phyloP scores from a whole-genome alignment of 2,113 vertebrate genomes.

The Aphelocoma coerulescens region DNA sequence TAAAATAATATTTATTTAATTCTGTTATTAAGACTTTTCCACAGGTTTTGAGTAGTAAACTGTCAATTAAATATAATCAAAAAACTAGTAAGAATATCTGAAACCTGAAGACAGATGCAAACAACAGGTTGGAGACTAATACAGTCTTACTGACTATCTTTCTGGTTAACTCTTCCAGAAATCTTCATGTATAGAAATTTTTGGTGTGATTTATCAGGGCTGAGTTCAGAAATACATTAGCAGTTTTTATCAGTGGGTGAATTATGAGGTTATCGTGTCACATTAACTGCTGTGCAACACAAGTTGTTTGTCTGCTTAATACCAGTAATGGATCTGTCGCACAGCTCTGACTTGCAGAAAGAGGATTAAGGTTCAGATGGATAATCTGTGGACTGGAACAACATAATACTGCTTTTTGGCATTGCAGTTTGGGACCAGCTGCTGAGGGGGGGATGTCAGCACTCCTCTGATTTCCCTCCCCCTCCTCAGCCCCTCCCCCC shows the following conservation, averaged over 20 bases:
- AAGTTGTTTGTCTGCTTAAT: neutral
- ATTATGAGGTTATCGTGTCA: neutral
- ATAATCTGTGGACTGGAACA: neutral
- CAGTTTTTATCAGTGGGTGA: neutral
- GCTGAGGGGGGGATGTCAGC: neutral
- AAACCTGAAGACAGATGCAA: neutral
- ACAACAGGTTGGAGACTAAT: neutral
- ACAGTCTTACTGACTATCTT: neutral
- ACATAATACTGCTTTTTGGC: neutral
- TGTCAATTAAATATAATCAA: neutral
- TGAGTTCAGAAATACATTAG: neutral
- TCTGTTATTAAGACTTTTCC: neutral
- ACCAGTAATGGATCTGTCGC: neutral
- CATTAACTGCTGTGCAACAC: neutral
- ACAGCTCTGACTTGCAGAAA: neutral
- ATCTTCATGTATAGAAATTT: neutral
- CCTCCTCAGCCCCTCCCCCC: too few species aligned
- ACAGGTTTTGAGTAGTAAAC: neutral
- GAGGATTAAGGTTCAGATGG: conserved; percentile 23
- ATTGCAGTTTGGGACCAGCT: neutral
- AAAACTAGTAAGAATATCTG: neutral
- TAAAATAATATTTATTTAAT: neutral
- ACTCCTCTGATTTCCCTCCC: neutral
- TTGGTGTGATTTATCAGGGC: neutral
- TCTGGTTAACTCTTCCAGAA: neutral